These are phyloP conservation scores for Euwallacea similis DNA, from an alignment of 1,140 invertebrate species.

Conservation along the genomic window DNA sequence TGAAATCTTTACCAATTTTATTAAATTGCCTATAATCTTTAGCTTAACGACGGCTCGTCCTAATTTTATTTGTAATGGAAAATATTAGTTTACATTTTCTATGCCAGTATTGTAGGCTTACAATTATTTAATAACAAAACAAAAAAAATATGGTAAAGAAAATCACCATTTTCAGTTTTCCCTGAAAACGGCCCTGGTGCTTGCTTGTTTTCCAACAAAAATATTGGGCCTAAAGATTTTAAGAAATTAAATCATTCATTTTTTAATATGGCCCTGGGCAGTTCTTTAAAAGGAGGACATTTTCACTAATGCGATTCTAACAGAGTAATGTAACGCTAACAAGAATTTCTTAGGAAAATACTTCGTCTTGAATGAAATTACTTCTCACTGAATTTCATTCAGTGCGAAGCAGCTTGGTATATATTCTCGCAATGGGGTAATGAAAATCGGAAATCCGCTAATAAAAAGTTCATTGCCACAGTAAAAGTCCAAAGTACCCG, in stretches of 20 bases:
- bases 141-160: background rate
- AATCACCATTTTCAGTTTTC: background rate
- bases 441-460: background rate
- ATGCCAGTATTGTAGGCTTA: too few species aligned
- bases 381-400: too few species aligned
- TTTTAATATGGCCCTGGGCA: background rate
- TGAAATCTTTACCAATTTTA: background rate
- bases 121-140: too few species aligned
- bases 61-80: background rate
- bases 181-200: background rate
- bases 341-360: too few species aligned
- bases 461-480: slow-evolving; percentile 1
- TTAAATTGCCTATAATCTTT: background rate
- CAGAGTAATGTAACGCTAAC: background rate
- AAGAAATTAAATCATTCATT: slow-evolving; percentile 1
- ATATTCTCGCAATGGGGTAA: too few species aligned
- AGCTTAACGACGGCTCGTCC: background rate
- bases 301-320: background rate
- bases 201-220: background rate
- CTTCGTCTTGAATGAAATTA: too few species aligned
- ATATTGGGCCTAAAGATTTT: background rate
- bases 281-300: background rate
- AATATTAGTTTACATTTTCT: too few species aligned
- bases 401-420: too few species aligned
- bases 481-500: background rate